Conservation (phyloP, 2,888 invertebrate genomes). For the Agrilus biguttatus region DNA sequence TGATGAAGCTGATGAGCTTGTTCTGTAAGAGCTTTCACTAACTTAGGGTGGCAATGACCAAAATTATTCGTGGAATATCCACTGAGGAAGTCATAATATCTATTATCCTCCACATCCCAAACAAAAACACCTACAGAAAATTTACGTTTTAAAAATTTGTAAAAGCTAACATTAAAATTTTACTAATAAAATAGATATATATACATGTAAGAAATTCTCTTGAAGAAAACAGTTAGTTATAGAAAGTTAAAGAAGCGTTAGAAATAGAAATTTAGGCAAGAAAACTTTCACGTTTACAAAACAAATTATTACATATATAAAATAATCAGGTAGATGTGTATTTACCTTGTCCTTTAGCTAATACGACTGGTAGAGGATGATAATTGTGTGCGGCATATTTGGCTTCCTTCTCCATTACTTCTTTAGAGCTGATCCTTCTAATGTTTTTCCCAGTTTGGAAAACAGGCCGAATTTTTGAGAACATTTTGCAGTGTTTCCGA, state of each 20-base stretch:
- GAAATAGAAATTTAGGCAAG: too few species aligned
- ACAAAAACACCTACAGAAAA: slow-evolving; percentile 46
- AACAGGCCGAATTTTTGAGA: slow-evolving; percentile 6
- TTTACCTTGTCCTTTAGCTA: slow-evolving; percentile 72
- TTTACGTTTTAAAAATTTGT: neutral
- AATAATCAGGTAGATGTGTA: neutral
- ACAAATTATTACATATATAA: too few species aligned
- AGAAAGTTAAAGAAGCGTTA: too few species aligned
- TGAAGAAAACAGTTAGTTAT: too few species aligned
- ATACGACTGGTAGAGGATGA: slow-evolving; percentile 84
- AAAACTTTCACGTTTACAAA: too few species aligned
- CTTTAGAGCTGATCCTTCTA: slow-evolving; percentile 18
- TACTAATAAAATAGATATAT: too few species aligned
- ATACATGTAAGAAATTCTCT: too few species aligned
- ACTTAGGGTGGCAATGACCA: slow-evolving; percentile 64
- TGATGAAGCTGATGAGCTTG: slow-evolving; percentile 49
- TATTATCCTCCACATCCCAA: slow-evolving; percentile 70
- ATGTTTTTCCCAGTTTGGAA: slow-evolving; percentile 3
- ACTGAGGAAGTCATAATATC: slow-evolving; percentile 65
- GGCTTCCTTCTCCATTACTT: slow-evolving; percentile 62
- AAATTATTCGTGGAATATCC: slow-evolving; percentile 75
- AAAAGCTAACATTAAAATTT: too few species aligned
- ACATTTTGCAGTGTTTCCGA: slow-evolving; percentile 2
- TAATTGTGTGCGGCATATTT: slow-evolving; percentile 94
- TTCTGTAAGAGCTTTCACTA: slow-evolving; percentile 43